These are phyloP conservation scores for Acanthaster planci DNA, from an alignment of 35 echinoderm and acorn worm species.

Conservation along the genomic window DNA sequence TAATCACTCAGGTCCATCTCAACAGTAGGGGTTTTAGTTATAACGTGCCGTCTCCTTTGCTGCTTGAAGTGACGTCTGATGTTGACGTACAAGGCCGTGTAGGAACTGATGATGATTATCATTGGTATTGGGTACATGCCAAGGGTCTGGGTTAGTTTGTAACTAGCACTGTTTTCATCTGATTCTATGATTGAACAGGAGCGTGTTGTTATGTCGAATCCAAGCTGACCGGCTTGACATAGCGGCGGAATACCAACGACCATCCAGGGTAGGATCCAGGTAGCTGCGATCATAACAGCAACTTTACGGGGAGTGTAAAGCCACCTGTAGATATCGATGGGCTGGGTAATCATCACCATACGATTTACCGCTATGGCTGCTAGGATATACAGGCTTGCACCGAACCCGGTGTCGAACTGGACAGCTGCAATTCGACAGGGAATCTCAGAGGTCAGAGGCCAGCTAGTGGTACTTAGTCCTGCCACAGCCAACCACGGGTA, in stretches of 20 bases:
- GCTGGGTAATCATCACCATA: conserved; percentile 23
- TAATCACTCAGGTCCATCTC: background rate
- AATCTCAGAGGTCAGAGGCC: conserved; percentile 44
- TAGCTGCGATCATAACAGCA: conserved; percentile 35
- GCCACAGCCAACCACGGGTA: conserved; percentile 63
- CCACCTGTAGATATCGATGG: conserved; percentile 28
- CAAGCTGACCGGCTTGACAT: background rate
- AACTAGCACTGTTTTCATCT: background rate
- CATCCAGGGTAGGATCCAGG: conserved; percentile 37
- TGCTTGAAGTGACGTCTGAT: conserved; percentile 46
- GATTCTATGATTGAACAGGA: background rate
- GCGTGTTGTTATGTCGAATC: background rate
- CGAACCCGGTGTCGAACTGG: conserved; percentile 15
- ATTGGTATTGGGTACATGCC: background rate
- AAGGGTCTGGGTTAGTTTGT: background rate
- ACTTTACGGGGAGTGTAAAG: conserved; percentile 19
- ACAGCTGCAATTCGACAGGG: conserved; percentile 14
- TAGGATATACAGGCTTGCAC: conserved; percentile 38
- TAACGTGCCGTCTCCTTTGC: conserved; percentile 9
- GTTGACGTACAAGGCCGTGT: background rate
- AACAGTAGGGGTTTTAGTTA: background rate
- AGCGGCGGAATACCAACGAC: background rate
- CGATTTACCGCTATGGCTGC: conserved; percentile 11
- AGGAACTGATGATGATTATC: background rate
- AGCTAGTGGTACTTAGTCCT: conserved; percentile 26